Evolutionary conservation across 2,888 invertebrate genomes (phyloP).

Genomic region (Junonia oenone): DNA sequence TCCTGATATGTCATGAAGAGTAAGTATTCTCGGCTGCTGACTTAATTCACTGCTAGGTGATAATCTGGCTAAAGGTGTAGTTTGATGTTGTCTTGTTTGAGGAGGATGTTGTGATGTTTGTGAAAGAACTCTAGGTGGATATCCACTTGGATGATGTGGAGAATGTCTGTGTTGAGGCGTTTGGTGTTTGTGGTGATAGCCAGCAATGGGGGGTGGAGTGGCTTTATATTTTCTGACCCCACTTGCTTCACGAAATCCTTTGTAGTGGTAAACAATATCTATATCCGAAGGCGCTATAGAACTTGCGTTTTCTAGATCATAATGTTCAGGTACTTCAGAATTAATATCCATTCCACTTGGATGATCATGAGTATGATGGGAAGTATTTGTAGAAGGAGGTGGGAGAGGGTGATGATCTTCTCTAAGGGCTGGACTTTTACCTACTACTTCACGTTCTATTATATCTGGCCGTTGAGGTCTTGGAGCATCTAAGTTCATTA

Average conservation of each 20-base stretch:
- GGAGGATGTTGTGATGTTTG: conserved; percentile 84
- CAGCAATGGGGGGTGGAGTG: conserved; percentile 88
- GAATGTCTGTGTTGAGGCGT: conserved; percentile 87
- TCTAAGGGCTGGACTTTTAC: conserved; percentile 88
- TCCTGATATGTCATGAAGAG: conserved; percentile 94
- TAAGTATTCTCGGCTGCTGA: conserved; percentile 95
- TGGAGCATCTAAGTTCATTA: conserved; percentile 84
- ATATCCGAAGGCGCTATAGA: conserved; percentile 98
- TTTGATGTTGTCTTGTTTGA: conserved; percentile 87
- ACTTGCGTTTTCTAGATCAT: conserved; percentile 97
- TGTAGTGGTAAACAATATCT: conserved; percentile 97
- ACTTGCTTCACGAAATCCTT: conserved; percentile 92
- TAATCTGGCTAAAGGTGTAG: conserved; percentile 92
- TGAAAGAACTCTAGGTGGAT: conserved; percentile 85
- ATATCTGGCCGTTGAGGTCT: conserved; percentile 95
- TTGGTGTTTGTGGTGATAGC: conserved; percentile 88
- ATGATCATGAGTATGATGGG: conserved; percentile 86
- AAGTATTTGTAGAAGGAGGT: conserved; percentile 86
- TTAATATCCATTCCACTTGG: conserved; percentile 86
- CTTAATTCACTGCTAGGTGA: conserved; percentile 96
- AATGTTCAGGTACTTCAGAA: conserved; percentile 92
- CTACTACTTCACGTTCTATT: conserved; percentile 92
- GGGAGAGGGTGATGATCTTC: conserved; percentile 90
- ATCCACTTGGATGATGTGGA: conserved; percentile 86
- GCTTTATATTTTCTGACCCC: conserved; percentile 93